phyloP scores from a whole-genome alignment of 2,797 vertebrate genomes.

The Lepus oiostolus region DNA sequence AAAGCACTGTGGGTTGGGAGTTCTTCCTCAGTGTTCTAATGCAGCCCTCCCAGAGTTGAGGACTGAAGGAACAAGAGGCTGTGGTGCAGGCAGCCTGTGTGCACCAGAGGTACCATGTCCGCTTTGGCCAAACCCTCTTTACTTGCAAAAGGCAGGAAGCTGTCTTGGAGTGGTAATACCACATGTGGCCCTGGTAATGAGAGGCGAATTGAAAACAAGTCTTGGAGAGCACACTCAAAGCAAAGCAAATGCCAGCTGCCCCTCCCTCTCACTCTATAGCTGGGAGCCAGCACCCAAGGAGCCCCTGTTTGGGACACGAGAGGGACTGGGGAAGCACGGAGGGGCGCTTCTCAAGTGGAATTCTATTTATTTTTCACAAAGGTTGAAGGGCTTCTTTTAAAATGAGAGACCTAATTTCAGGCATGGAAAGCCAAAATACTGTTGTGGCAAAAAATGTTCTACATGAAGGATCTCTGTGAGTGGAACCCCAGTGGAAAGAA shows the following conservation, averaged over 20 bases:
- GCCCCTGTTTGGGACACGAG: neutral
- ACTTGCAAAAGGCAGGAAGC: conserved; percentile 44
- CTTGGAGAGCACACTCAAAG: neutral
- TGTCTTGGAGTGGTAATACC: conserved; percentile 54
- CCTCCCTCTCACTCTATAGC: neutral
- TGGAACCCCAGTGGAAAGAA: too few species aligned
- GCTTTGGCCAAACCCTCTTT: conserved; percentile 56
- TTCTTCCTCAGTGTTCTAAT: neutral
- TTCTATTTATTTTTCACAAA: conserved; percentile 60
- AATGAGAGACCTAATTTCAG: neutral
- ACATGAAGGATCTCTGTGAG: too few species aligned
- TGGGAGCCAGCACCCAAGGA: neutral
- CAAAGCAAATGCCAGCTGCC: conserved; percentile 68
- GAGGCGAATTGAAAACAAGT: neutral
- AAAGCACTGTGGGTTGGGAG: neutral
- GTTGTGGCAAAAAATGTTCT: too few species aligned
- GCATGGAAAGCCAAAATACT: too few species aligned
- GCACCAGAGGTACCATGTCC: neutral
- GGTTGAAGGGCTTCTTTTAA: conserved; percentile 70
- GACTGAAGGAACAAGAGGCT: neutral
- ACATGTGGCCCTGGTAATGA: conserved; percentile 21
- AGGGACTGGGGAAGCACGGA: neutral
- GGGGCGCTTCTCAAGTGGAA: neutral
- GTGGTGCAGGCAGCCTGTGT: neutral
- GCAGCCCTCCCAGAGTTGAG: neutral